A percentile compares a stretch with the other conserved stretches of the same genome.
phyloP scores from a whole-genome alignment of 2,113 vertebrate genomes.

The Emydocephalus ijimae region DNA sequence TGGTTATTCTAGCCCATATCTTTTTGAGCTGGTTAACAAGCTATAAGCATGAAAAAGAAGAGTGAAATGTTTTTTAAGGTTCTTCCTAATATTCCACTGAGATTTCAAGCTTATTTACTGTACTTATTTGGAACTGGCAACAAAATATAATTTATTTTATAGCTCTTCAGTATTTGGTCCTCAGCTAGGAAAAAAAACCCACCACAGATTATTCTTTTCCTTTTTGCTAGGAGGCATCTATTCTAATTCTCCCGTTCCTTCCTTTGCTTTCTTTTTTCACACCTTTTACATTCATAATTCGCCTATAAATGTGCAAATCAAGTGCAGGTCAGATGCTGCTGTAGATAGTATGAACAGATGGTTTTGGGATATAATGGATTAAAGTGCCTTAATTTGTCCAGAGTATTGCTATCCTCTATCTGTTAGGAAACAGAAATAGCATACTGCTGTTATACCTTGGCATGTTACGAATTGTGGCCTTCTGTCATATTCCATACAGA shows the following conservation, averaged over 20 bases:
- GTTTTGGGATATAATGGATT: constrained; percentile 50
- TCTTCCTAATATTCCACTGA: constrained; percentile 24
- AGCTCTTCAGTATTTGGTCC: constrained; percentile 24
- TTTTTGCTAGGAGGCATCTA: not conserved
- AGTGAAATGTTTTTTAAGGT: not conserved
- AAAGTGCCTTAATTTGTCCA: constrained; percentile 50
- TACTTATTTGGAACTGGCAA: not conserved
- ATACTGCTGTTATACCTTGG: not conserved
- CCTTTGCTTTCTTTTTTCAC: not conserved
- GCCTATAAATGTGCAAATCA: constrained; percentile 39
- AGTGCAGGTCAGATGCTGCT: not conserved
- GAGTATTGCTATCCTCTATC: constrained; percentile 31
- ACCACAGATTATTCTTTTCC: not conserved
- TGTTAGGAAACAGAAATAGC: not conserved
- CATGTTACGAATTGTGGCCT: not conserved
- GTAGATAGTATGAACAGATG: constrained; percentile 16
- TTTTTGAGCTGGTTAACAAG: not conserved
- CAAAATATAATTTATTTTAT: constrained; percentile 30
- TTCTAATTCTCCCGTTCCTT: not conserved
- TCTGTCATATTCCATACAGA: not conserved
- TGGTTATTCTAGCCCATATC: not conserved
- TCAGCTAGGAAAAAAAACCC: not conserved
- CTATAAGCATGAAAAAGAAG: not conserved
- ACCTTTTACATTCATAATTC: constrained; percentile 6
- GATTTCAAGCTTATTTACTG: constrained; percentile 43